Conservation (phyloP, 2,797 vertebrate genomes). For the Lophius americanus region DNA sequence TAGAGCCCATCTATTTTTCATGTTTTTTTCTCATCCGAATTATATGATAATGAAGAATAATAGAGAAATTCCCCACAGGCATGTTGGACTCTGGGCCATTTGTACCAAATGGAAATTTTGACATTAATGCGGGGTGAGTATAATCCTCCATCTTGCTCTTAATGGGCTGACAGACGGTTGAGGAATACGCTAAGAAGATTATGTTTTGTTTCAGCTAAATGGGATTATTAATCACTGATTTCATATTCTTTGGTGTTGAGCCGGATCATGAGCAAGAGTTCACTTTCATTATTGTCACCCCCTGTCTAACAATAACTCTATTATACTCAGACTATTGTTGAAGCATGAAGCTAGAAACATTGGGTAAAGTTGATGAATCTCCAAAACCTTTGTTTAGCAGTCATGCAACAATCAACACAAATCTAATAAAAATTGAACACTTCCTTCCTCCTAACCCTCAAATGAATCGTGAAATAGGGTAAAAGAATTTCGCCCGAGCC, state of each 20-base stretch:
- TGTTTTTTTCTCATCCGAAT: constrained; percentile 15
- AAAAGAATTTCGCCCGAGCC: not conserved
- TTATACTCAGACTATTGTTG: constrained; percentile 24
- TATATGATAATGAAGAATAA: constrained; percentile 20
- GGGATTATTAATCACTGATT: constrained; percentile 61
- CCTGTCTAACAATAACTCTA: constrained; percentile 53
- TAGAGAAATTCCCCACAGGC: constrained; percentile 25
- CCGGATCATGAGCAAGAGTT: constrained; percentile 52
- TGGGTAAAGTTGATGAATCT: not conserved
- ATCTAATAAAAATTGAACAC: constrained; percentile 5
- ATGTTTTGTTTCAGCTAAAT: constrained; percentile 73
- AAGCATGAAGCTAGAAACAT: constrained; percentile 18
- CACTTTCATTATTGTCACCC: constrained; percentile 45
- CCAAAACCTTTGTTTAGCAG: constrained; percentile 1
- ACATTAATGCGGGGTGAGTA: constrained; percentile 52
- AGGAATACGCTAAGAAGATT: constrained; percentile 77
- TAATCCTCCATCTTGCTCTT: constrained; percentile 62
- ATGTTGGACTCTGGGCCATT: constrained; percentile 29
- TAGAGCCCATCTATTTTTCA: not conserved
- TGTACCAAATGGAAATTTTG: constrained; percentile 33
- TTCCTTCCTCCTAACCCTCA: constrained; percentile 5
- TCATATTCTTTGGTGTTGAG: constrained; percentile 46
- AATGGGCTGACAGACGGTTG: constrained; percentile 55
- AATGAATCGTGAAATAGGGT: not conserved
- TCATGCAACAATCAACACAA: constrained; percentile 10